These are phyloP conservation scores for Fragum sueziense DNA, from an alignment of 2,888 invertebrate species.

Conservation along the genomic window DNA sequence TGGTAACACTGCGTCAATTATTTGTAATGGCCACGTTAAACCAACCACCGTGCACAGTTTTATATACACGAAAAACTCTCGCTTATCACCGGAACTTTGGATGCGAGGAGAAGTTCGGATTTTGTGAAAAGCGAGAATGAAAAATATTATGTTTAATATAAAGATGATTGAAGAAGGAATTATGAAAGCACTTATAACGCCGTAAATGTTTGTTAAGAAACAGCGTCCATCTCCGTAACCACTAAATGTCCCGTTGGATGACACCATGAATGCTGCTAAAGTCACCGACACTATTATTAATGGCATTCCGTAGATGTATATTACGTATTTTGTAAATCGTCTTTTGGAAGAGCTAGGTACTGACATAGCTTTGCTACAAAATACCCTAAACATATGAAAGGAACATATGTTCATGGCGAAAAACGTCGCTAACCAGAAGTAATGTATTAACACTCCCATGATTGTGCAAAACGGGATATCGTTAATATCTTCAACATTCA, in stretches of 20 bases:
- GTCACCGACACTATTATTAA: slow-evolving; percentile 32
- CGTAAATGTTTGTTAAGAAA: slow-evolving; percentile 39
- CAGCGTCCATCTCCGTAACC: slow-evolving; percentile 59
- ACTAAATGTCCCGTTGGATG: slow-evolving; percentile 28
- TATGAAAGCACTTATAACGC: slow-evolving; percentile 59
- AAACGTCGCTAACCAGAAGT: slow-evolving; percentile 64
- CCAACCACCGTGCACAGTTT: slow-evolving; percentile 70
- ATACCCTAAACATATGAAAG: slow-evolving; percentile 63
- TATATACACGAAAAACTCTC: slow-evolving; percentile 62
- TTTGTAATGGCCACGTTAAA: slow-evolving; percentile 68
- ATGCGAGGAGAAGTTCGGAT: slow-evolving; percentile 46
- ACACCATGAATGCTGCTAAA: slow-evolving; percentile 9
- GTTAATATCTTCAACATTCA: slow-evolving; percentile 19
- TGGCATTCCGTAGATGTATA: slow-evolving; percentile 42
- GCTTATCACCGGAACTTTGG: slow-evolving; percentile 44
- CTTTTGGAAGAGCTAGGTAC: neutral
- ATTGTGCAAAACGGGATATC: slow-evolving; percentile 27
- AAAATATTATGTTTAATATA: slow-evolving; percentile 61
- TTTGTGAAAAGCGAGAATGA: slow-evolving; percentile 54
- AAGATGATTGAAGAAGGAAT: slow-evolving; percentile 59
- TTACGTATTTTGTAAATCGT: slow-evolving; percentile 19
- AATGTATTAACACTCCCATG: slow-evolving; percentile 60
- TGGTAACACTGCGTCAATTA: slow-evolving; percentile 64
- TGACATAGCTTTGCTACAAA: slow-evolving; percentile 25
- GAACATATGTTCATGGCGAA: slow-evolving; percentile 63